phyloP scores from a whole-genome alignment of 64 coral and sea anemone genomes.

The Trachythela sp. region DNA sequence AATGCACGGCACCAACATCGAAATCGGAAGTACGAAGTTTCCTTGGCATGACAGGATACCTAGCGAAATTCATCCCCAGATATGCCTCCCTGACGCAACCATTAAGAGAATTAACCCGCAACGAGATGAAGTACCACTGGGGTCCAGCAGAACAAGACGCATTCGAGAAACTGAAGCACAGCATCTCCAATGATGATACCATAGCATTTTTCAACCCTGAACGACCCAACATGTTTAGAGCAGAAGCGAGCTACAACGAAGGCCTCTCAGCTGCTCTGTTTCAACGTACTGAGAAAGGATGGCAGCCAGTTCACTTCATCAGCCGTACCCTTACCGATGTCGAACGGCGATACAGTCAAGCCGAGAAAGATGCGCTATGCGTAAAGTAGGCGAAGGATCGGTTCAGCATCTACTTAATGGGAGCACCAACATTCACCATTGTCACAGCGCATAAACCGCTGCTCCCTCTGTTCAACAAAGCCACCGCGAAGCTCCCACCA shows the following conservation, averaged over 20 bases:
- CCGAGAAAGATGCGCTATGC: not conserved
- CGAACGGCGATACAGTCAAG: not conserved
- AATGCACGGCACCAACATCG: not conserved
- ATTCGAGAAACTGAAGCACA: not conserved
- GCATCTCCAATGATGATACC: not conserved
- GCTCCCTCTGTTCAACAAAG: not conserved
- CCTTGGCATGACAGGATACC: conserved; percentile 3
- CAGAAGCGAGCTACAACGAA: conserved; percentile 5
- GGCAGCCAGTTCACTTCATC: not conserved
- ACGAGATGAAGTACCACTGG: not conserved
- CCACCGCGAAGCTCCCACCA: not conserved
- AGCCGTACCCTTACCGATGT: not conserved
- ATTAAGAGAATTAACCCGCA: not conserved
- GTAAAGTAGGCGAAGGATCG: not conserved
- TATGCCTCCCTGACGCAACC: not conserved
- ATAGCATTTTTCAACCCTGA: not conserved
- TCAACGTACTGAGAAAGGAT: not conserved
- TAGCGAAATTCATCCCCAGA: not conserved
- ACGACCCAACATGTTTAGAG: not conserved
- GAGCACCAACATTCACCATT: conserved; percentile 5
- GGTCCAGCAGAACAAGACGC: not conserved
- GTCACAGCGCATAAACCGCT: conserved; percentile 2
- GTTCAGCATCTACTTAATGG: not conserved
- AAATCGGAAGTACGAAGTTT: not conserved
- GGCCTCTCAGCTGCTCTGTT: not conserved